These are phyloP conservation scores for Arenaria interpres DNA, from an alignment of 2,113 vertebrate genomes.

Conservation along the genomic window DNA sequence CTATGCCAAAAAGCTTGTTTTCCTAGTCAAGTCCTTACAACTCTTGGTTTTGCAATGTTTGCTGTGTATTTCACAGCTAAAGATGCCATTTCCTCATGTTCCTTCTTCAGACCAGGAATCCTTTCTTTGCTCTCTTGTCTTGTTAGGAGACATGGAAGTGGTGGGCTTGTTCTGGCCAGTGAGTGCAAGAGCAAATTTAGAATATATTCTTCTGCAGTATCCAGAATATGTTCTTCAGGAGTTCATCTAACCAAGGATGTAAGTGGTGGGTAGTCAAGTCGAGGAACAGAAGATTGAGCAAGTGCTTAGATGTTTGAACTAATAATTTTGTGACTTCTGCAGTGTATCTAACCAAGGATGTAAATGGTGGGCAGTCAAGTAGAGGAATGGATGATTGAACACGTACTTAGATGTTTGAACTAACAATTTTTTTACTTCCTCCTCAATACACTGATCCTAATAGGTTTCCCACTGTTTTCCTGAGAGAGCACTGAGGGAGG, in stretches of 20 bases:
- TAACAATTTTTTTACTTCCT: neutral
- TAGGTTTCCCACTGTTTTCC: neutral
- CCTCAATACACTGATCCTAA: neutral
- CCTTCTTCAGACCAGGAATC: neutral
- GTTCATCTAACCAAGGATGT: neutral
- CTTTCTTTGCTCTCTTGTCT: neutral
- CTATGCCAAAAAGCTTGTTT: neutral
- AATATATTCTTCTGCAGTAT: neutral
- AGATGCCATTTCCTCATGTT: neutral
- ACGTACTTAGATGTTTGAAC: neutral
- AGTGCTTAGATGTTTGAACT: neutral
- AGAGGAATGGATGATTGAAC: conserved; percentile 12
- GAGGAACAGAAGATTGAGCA: conserved; percentile 13
- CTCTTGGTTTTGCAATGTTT: neutral
- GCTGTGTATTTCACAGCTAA: neutral
- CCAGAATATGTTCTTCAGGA: neutral
- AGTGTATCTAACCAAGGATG: neutral
- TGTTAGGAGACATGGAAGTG: neutral
- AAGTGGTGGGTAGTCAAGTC: neutral
- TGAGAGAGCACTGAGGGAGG: neutral
- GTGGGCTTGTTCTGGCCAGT: neutral
- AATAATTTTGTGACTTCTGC: neutral
- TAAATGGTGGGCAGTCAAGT: neutral
- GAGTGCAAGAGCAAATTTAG: neutral
- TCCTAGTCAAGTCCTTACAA: neutral